phyloP scores from a whole-genome alignment of 1,140 invertebrate species.

The Lasaia peninsularis region DNA sequence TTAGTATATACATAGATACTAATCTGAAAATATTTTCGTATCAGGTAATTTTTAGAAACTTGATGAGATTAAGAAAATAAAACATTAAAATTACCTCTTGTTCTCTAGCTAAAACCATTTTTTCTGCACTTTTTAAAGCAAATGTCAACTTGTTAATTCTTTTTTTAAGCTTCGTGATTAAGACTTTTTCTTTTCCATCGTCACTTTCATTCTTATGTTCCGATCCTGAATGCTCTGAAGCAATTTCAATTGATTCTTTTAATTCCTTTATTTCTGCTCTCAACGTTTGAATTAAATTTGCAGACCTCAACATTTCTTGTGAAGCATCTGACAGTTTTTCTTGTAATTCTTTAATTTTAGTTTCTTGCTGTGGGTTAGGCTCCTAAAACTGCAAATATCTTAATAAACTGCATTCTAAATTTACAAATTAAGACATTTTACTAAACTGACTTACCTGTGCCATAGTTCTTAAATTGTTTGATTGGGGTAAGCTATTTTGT shows the following conservation, averaged over 20 bases:
- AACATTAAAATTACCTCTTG: slow-evolving; percentile 50
- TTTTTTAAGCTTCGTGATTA: slow-evolving; percentile 51
- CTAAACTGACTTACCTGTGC: background rate
- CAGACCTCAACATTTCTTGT: slow-evolving; percentile 78
- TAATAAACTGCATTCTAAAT: background rate
- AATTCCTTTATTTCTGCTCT: slow-evolving; percentile 52
- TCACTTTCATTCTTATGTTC: slow-evolving; percentile 56
- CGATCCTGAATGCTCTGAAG: slow-evolving; percentile 29
- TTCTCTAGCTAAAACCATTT: slow-evolving; percentile 53
- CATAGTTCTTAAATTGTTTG: background rate
- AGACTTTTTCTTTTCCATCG: slow-evolving; percentile 50
- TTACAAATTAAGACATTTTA: slow-evolving; percentile 8
- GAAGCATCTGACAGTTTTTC: slow-evolving; percentile 84
- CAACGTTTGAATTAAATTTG: slow-evolving; percentile 51
- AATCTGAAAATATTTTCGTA: no score
- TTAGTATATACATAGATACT: no score
- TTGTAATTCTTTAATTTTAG: slow-evolving; percentile 83
- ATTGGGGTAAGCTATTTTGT: background rate
- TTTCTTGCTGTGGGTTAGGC: slow-evolving; percentile 71
- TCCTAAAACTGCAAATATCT: slow-evolving; percentile 35
- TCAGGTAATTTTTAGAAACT: no score
- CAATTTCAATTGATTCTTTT: slow-evolving; percentile 42
- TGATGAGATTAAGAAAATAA: background rate
- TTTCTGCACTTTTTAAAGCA: slow-evolving; percentile 44
- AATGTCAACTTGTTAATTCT: slow-evolving; percentile 43